Evolutionary conservation across 2,797 vertebrate species (phyloP), one percentile per base, ranked within the genome.

Genomic region (Ibycter americanus): DNA sequence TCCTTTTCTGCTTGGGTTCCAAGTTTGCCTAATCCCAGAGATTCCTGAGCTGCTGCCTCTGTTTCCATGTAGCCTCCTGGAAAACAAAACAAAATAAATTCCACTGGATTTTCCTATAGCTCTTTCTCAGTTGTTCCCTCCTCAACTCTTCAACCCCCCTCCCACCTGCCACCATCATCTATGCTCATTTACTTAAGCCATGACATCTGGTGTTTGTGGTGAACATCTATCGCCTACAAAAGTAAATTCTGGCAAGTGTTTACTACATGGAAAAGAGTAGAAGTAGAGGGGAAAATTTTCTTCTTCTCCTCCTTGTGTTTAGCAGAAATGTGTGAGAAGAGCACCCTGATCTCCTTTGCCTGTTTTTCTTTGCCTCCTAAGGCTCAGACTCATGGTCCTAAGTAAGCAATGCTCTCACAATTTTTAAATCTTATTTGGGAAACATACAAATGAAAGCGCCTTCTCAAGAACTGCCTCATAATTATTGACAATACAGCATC

Each of bases 1-100:
- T 99, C 99, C 97, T 99, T 99, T 97, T 99, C 99, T 17, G 99
- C 99, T 98, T 99, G 99, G 44, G 99, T 99, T 95, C 99, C 99
- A 93, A 99, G 98, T 98, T 99, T 99, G 95, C 99, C 98, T 94
- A 99, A 93, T 23, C 98, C 99, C 94, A 99, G 93, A 49, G 98
- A 98, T 94, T 99, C 99, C 97, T 99, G 99, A 93, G 98, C 99
- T 8, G 98, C 98, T 93, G 98, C 97, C 88, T 99, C 99, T 1
- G 98, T 96, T 97, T 99, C 99, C 97, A 99, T 99, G 87, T 99
- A 97, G 62, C 98, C 99, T 90, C 99, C 99, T 99, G 97, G 74
- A 96, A 94, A 94, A 92, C 19, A 55, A 85, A 80, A 67, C 31
- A 90, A 87, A 44, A 1, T 13, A 83, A 77, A n/a, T 8, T 6